A percentile compares a stretch with the other conserved stretches of the same genome.
These are phyloP conservation scores for Pharmacophagus antenor DNA, from an alignment of 2,888 invertebrate species.

Conservation along the genomic window DNA sequence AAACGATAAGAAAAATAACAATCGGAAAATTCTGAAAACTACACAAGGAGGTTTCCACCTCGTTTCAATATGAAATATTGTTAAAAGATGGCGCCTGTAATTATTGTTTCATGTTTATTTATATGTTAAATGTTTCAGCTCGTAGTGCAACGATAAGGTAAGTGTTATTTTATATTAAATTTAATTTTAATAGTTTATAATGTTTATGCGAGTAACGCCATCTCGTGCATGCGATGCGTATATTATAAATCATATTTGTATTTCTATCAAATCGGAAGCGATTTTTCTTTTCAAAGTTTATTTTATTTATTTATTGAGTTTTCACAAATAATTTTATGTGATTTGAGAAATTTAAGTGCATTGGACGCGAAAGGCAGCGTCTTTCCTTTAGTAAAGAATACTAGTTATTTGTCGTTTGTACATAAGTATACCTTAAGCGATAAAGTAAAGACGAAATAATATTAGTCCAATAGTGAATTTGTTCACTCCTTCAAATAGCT, in stretches of 20 bases:
- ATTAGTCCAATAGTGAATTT: too few relatives aligned
- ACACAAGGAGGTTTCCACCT: conserved; percentile 34
- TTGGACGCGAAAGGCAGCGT: too few relatives aligned
- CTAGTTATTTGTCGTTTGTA: too few relatives aligned
- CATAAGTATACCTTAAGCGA: too few relatives aligned
- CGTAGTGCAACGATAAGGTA: neutral
- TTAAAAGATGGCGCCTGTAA: conserved; percentile 37
- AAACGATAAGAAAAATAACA: conserved; percentile 9
- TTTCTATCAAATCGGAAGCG: neutral
- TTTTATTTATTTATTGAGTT: neutral
- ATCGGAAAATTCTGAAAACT: conserved; percentile 4
- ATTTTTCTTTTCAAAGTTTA: neutral
- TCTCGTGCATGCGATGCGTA: conserved; percentile 2
- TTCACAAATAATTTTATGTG: neutral
- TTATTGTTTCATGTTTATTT: conserved; percentile 2
- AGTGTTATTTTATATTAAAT: conserved; percentile 11
- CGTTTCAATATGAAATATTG: conserved; percentile 20
- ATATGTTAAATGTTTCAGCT: neutral
- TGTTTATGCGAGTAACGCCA: conserved; percentile 8
- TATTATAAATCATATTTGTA: neutral
- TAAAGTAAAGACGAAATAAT: too few relatives aligned
- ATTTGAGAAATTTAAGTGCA: too few relatives aligned
- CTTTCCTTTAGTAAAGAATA: too few relatives aligned
- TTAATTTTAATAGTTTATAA: conserved; percentile 5
- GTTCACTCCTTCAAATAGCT: too few relatives aligned